Conservation (phyloP, 1,140 invertebrate species). For the Scaptomyza hsui region DNA sequence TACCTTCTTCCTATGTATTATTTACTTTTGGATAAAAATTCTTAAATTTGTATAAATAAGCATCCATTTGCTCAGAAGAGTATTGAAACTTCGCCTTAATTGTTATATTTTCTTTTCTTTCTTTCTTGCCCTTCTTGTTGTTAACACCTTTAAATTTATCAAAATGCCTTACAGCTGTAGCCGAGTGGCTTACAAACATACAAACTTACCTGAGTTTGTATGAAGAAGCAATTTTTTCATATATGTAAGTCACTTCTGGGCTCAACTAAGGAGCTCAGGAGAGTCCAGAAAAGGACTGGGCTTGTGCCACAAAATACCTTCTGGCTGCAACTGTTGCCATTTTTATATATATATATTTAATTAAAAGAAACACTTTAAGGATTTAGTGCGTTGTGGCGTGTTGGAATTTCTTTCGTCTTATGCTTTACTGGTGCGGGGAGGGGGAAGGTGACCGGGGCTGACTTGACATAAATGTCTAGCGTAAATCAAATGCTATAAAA, state of each 20-base stretch:
- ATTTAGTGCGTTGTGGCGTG: conserved; percentile 42
- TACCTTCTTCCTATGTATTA: too few species aligned
- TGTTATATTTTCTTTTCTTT: conserved; percentile 11
- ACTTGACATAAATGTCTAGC: conserved; percentile 38
- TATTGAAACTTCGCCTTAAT: too few species aligned
- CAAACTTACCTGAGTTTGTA: background rate
- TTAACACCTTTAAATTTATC: conserved; percentile 55
- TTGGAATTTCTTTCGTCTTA: conserved; percentile 34
- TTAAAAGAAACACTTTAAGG: conserved; percentile 45
- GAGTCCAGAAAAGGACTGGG: conserved; percentile 30
- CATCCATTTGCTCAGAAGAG: too few species aligned
- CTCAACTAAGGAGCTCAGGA: conserved; percentile 1
- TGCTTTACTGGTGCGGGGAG: background rate
- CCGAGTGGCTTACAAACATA: background rate
- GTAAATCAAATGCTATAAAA: conserved; percentile 52
- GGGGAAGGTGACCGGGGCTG: background rate
- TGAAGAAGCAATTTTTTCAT: background rate
- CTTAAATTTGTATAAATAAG: too few species aligned
- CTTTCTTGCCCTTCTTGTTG: conserved; percentile 37
- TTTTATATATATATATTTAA: conserved; percentile 60
- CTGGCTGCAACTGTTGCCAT: conserved; percentile 21
- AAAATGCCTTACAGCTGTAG: conserved; percentile 35
- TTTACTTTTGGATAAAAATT: too few species aligned
- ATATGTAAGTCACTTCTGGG: background rate
- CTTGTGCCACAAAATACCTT: conserved; percentile 16